phyloP scores from a whole-genome alignment of 1,140 invertebrate species.

The Sitobion miscanthi region DNA sequence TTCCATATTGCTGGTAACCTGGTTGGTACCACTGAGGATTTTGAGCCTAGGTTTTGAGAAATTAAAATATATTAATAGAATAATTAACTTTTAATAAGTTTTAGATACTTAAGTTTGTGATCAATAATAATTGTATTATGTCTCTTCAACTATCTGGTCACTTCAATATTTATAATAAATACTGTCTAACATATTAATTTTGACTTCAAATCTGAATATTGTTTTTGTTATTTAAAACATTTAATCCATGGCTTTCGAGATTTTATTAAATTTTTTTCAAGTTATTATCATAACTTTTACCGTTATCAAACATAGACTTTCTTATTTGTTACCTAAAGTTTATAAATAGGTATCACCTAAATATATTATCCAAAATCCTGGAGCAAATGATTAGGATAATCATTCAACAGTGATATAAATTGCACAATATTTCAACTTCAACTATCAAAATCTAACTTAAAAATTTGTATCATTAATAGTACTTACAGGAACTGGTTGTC shows the following conservation, averaged over 20 bases:
- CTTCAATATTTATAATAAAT: background rate
- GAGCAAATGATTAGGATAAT: background rate
- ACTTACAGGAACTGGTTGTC: constrained; percentile 29
- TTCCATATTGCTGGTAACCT: constrained; percentile 50
- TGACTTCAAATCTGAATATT: background rate
- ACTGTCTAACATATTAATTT: background rate
- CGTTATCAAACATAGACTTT: background rate
- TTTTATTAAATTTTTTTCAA: background rate
- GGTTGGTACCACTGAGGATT: constrained; percentile 44
- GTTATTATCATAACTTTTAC: background rate
- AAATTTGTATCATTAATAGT: background rate
- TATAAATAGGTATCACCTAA: background rate
- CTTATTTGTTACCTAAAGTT: background rate
- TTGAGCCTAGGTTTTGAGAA: constrained; percentile 23
- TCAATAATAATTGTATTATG: background rate
- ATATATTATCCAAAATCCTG: background rate
- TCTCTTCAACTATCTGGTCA: background rate
- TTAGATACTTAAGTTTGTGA: background rate
- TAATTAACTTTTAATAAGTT: background rate
- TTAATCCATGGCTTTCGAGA: background rate
- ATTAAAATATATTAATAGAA: background rate
- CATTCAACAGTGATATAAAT: background rate
- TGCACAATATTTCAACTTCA: background rate
- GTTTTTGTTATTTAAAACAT: background rate
- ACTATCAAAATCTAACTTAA: background rate